phyloP scores from a whole-genome alignment of 2,797 vertebrate genomes.

The Oryzias dopingdopingensis region DNA sequence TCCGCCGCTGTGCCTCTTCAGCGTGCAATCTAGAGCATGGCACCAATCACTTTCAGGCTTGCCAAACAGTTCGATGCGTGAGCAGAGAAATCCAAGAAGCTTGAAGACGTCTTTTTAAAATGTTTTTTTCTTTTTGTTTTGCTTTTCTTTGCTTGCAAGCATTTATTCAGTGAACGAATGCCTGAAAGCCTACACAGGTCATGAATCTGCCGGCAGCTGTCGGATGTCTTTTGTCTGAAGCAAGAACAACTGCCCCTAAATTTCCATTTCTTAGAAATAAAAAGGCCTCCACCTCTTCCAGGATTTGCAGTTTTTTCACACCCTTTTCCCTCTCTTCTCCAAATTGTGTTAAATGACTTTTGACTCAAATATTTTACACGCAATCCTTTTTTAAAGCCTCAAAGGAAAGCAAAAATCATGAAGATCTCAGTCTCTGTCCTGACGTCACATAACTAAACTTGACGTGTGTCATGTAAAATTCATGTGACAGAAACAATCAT shows the following conservation, averaged over 20 bases:
- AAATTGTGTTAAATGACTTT: not conserved
- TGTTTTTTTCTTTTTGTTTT: slow-evolving; percentile 13
- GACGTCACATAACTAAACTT: slow-evolving; percentile 34
- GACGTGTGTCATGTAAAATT: slow-evolving; percentile 63
- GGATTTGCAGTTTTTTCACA: slow-evolving; percentile 34
- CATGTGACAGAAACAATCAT: slow-evolving; percentile 69
- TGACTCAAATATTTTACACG: not conserved
- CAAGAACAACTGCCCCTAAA: slow-evolving; percentile 50
- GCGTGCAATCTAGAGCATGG: slow-evolving; percentile 80
- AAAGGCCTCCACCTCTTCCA: slow-evolving; percentile 12
- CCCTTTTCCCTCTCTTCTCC: slow-evolving; percentile 16
- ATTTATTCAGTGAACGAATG: slow-evolving; percentile 50
- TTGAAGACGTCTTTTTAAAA: not conserved
- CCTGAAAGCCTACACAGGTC: slow-evolving; percentile 65
- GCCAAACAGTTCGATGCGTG: slow-evolving; percentile 32
- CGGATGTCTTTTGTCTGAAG: slow-evolving; percentile 64
- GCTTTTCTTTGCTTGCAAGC: slow-evolving; percentile 4
- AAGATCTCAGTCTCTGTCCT: slow-evolving; percentile 14
- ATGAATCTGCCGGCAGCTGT: slow-evolving; percentile 46
- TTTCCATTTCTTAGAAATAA: slow-evolving; percentile 31
- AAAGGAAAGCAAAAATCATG: not conserved
- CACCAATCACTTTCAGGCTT: slow-evolving; percentile 68
- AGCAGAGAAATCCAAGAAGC: slow-evolving; percentile 33
- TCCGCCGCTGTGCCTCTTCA: slow-evolving; percentile 59
- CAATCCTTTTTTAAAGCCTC: not conserved